Evolutionary conservation across 2,888 invertebrate species (phyloP).

Genomic region (Drosophila borborema): DNA sequence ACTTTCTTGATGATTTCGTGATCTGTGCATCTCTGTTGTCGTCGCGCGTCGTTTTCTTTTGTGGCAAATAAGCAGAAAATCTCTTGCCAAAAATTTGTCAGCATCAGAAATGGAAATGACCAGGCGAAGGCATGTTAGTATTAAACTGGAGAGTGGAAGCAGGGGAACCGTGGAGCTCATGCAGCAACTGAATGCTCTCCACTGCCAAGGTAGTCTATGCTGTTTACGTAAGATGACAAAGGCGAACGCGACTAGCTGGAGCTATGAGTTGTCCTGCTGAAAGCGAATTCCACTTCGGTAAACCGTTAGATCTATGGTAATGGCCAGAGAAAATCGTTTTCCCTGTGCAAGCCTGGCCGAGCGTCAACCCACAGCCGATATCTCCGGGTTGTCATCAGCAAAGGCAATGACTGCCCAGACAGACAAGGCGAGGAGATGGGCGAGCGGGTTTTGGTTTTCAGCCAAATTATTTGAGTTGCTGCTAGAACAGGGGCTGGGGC

Average conservation of each 20-base stretch:
- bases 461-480: constrained; percentile 71
- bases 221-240: constrained; percentile 72
- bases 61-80: constrained; percentile 83
- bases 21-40: constrained; percentile 35
- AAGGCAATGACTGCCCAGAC: constrained; percentile 59
- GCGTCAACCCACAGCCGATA: constrained; percentile 52
- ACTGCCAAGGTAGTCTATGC: constrained; percentile 11
- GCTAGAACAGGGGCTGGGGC: constrained; percentile 15
- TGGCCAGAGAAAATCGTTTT: constrained; percentile 70
- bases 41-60: constrained; percentile 56
- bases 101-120: constrained; percentile 75
- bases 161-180: background rate
- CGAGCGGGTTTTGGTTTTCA: constrained; percentile 60
- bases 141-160: constrained; percentile 12
- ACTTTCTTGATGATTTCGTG: constrained; percentile 11
- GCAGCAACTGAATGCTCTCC: background rate
- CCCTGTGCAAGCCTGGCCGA: constrained; percentile 51
- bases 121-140: constrained; percentile 59
- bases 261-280: constrained; percentile 28
- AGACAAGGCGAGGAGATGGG: background rate
- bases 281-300: constrained; percentile 43
- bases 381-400: constrained; percentile 70
- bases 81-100: constrained; percentile 82
- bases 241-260: constrained; percentile 26
- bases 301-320: constrained; percentile 71